Evolutionary conservation across 1,140 invertebrate genomes (phyloP).

Genomic region (Kradibia gibbosae): DNA sequence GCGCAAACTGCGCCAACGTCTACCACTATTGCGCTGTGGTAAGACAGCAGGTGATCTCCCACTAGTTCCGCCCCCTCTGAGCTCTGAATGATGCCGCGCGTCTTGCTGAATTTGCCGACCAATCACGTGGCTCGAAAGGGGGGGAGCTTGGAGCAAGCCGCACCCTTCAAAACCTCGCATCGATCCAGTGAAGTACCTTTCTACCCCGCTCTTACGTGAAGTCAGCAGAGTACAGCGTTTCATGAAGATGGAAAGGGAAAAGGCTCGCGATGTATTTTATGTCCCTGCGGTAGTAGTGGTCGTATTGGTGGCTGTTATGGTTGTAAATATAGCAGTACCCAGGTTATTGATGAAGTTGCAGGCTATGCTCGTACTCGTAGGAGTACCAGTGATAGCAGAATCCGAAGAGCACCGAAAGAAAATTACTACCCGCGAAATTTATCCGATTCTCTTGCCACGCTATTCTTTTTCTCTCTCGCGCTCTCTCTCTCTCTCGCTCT

Average conservation of each 20-base stretch:
- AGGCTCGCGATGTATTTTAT: neutral
- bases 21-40: conserved; percentile 6
- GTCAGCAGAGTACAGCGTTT: neutral
- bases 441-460: too few relatives aligned
- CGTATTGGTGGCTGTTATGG: too few relatives aligned
- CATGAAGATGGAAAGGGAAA: neutral
- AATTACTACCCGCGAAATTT: too few relatives aligned
- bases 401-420: too few relatives aligned
- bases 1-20: conserved; percentile 11
- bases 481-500: too few relatives aligned
- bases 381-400: too few relatives aligned
- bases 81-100: neutral
- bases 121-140: neutral
- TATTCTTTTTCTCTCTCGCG: too few relatives aligned
- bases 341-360: too few relatives aligned
- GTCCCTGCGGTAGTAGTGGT: neutral
- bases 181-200: conserved; percentile 41
- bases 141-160: conserved; percentile 15
- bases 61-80: conserved; percentile 1
- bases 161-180: conserved; percentile 36
- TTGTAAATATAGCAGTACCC: neutral
- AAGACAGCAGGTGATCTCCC: conserved; percentile 28
- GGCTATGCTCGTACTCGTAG: too few relatives aligned
- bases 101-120: neutral
- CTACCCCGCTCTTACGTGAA: conserved; percentile 44